A percentile compares a stretch with the other conserved stretches of the same genome.
phyloP scores from a whole-genome alignment of 2,113 vertebrate genomes.

The Melospiza melodia region DNA sequence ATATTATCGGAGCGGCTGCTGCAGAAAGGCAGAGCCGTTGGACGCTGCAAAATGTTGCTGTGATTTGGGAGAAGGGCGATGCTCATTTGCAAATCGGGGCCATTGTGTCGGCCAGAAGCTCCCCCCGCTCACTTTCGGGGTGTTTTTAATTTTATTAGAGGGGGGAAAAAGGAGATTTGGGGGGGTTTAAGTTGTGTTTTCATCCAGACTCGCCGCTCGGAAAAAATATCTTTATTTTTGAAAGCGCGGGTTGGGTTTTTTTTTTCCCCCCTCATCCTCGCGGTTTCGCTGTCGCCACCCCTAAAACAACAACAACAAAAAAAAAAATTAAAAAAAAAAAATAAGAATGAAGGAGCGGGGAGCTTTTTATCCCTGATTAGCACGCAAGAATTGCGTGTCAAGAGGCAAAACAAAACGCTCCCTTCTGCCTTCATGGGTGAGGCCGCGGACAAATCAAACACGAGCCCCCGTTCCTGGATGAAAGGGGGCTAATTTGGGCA shows the following conservation, averaged over 20 bases:
- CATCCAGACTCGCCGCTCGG: background rate
- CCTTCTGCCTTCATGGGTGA: background rate
- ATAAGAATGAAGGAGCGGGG: background rate
- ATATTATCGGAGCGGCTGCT: slow-evolving; percentile 82
- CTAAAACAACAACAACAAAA: background rate
- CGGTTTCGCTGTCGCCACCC: background rate
- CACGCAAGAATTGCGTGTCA: background rate
- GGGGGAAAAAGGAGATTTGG: background rate
- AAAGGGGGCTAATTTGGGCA: slow-evolving; percentile 10
- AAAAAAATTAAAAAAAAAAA: background rate
- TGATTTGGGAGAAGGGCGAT: slow-evolving; percentile 64
- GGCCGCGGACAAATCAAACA: background rate
- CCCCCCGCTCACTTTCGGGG: background rate
- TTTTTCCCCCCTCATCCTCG: too few relatives aligned
- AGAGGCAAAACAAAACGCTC: slow-evolving; percentile 1
- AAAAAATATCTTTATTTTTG: background rate
- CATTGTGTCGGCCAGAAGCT: slow-evolving; percentile 37
- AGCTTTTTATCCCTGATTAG: background rate
- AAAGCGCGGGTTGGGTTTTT: background rate
- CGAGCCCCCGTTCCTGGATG: background rate
- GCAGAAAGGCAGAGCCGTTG: slow-evolving; percentile 71
- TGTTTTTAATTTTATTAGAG: background rate
- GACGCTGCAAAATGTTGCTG: slow-evolving; percentile 80
- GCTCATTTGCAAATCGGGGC: slow-evolving; percentile 64
- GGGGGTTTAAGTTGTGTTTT: background rate